Percentiles rank a stretch among this genome's conserved stretches.
These are phyloP conservation scores for Aspiorhynchus laticeps DNA, from an alignment of 2,113 vertebrate genomes.

Conservation along the genomic window DNA sequence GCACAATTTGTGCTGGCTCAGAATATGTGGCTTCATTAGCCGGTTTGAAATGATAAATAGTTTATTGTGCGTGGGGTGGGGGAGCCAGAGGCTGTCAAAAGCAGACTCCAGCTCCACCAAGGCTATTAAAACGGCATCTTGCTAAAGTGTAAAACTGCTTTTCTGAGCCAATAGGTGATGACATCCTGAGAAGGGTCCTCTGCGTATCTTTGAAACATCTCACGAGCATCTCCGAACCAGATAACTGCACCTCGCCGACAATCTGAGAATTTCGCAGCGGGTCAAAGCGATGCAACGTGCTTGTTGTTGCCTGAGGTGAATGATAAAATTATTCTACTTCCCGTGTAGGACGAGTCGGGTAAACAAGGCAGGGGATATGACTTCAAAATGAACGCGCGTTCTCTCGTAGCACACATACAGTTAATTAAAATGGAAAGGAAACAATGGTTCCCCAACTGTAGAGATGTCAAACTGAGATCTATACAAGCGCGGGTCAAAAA, in stretches of 20 bases:
- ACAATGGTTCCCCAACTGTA: not conserved
- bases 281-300: not conserved
- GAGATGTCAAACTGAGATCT: not conserved
- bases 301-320: not conserved
- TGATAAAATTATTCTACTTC: not conserved
- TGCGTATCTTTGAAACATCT: constrained; percentile 20
- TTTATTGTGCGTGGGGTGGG: constrained; percentile 5
- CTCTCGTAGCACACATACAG: not conserved
- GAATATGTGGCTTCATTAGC: constrained; percentile 48
- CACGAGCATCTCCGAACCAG: not conserved
- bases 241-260: not conserved
- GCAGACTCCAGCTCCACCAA: constrained; percentile 8
- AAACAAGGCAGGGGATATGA: constrained; percentile 30
- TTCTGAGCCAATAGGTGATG: constrained; percentile 38
- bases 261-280: not conserved
- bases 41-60: constrained; percentile 50
- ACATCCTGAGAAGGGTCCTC: not conserved
- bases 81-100: constrained; percentile 26
- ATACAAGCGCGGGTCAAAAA: not conserved
- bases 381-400: not conserved
- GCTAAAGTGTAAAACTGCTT: constrained; percentile 23
- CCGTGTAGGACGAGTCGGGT: not conserved
- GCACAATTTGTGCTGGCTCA: constrained; percentile 28
- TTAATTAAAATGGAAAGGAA: not conserved
- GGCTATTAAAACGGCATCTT: constrained; percentile 26